Evolutionary conservation across 1,140 invertebrate species (phyloP), one percentile per base, ranked within the genome.

Genomic region (Lysiphlebus fabarum): DNA sequence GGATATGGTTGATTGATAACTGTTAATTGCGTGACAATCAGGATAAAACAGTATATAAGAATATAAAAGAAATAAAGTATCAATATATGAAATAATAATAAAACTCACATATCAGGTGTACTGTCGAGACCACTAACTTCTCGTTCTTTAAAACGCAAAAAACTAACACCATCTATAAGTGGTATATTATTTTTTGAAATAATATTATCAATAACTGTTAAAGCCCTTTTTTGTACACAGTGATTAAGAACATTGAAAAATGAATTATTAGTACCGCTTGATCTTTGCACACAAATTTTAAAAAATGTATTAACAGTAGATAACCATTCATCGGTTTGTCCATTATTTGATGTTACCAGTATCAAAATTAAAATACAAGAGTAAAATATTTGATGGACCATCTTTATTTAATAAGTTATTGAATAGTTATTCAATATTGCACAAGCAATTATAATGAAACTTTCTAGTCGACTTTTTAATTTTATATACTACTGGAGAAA

Each of bases 141-240:
- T 26, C 42, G 49, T 2, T 62, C 36, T 5, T 64, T 64, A 33
- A 66, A 70, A 1, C 70, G 65, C 5, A 78, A 61, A 6, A 78
- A 57, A 43, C 70, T 58, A 43, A 78, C 34, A 7, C 75, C 75
- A 14, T 73, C 66, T 9, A 71, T 44, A n/a, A 78, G 37, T 4
- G 73, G 63, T 48, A 78, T 78, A 11, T 72, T 47, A 45, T 78
- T 68, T 14, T 70, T 54, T 2, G 56, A 56, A 6, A 77, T 51
- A n/a, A 74, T 34, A 6, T 56, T 55, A 49, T 78, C 73, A 7
- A 77, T 55, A 2, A 66, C 65, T 7, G 65, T 53, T 12, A 75
- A 34, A 1, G 65, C 67, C 33, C 68, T 66, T 8, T 64, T 63
- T 56, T 76, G 74, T 45, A 76, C 58, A 38, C 75, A 77, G 7